Evolutionary conservation across 2,797 vertebrate species (phyloP).

Genomic region (Gadopsis bispinosus): DNA sequence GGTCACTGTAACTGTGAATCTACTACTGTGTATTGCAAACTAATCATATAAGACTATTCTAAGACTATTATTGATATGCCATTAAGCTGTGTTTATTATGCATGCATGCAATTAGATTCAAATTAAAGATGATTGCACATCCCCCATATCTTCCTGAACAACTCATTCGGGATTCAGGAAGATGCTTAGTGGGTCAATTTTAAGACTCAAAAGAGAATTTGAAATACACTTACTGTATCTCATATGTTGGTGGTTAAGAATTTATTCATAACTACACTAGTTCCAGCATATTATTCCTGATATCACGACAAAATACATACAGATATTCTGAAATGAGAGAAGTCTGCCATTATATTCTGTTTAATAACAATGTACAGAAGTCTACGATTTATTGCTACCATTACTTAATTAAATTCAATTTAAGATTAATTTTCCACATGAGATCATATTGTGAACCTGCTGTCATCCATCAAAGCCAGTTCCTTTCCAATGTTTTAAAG

Average conservation of each 20-base stretch:
- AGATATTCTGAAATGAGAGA: not conserved
- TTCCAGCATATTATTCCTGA: not conserved
- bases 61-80: constrained; percentile 5
- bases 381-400: not conserved
- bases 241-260: not conserved
- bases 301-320: not conserved
- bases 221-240: not conserved
- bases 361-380: not conserved
- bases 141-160: constrained; percentile 28
- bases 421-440: not conserved
- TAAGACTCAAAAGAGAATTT: constrained; percentile 27
- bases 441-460: not conserved
- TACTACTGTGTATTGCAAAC: not conserved
- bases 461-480: not conserved
- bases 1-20: not conserved
- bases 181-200: constrained; percentile 16
- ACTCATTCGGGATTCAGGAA: constrained; percentile 21
- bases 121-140: constrained; percentile 36
- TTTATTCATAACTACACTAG: not conserved
- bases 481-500: not conserved
- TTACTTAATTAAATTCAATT: not conserved
- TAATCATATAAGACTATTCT: not conserved
- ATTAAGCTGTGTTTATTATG: constrained; percentile 20
- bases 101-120: constrained; percentile 13
- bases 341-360: not conserved